Conservation (phyloP, 2,888 invertebrate species). For the Chalcis sispes region DNA sequence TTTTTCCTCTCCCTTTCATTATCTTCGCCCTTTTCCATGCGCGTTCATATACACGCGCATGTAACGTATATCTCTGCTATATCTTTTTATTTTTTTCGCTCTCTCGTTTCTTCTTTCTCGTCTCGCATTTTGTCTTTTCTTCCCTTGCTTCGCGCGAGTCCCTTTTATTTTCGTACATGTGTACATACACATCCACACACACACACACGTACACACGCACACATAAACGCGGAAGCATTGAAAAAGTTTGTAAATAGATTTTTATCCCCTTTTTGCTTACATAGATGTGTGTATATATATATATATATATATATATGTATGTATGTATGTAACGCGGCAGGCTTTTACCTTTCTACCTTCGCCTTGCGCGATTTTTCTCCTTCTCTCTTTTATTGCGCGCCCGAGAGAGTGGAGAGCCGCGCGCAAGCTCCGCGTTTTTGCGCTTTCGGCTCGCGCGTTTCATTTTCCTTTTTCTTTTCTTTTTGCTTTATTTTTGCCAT, state of each 20-base stretch:
- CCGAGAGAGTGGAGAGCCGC: no score
- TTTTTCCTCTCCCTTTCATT: conserved; percentile 46
- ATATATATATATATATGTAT: no score
- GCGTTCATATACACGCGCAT: not conserved
- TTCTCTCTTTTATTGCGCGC: conserved; percentile 35
- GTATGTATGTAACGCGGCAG: no score
- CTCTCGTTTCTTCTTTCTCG: not conserved
- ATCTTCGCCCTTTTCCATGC: conserved; percentile 35
- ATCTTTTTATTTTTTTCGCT: not conserved
- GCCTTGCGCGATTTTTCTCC: conserved; percentile 36
- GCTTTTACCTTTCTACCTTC: conserved; percentile 46
- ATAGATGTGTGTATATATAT: no score
- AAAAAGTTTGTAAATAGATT: conserved; percentile 51
- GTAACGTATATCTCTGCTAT: not conserved
- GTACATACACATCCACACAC: not conserved
- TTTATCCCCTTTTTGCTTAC: conserved; percentile 38
- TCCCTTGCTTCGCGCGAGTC: not conserved
- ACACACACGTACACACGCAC: not conserved
- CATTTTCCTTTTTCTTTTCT: conserved; percentile 35
- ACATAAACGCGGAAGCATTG: conserved; percentile 15
- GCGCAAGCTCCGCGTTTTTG: conserved; percentile 26
- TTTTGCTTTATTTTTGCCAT: not conserved
- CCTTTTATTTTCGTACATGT: conserved; percentile 3
- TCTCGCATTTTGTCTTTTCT: not conserved
- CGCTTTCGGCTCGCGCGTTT: conserved; percentile 15